Evolutionary conservation across 2,888 invertebrate species (phyloP), one percentile per base, ranked within the genome.

Genomic region (Panzeria rudis): DNA sequence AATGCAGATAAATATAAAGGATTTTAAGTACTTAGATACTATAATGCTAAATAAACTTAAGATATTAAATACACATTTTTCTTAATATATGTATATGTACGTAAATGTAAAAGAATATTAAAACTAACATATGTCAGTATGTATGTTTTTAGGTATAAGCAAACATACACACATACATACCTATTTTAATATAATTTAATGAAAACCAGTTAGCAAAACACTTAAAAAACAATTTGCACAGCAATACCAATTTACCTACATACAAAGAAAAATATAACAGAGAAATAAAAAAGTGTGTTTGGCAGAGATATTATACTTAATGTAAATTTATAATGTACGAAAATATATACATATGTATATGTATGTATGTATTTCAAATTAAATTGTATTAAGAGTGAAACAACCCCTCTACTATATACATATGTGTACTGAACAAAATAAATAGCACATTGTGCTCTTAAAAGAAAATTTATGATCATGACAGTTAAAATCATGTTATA

Each of bases 221-320:
- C 83, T 86, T 86, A 86, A 86, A 83, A 83, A 79, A 54, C 79
- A 78, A 79, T 86, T 86, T 79, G 82, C 76, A 64, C 73, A 82
- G 71, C 59, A 66, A 80, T 66, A 61, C 50, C n/a, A 73, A 68
- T n/a, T n/a, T n/a, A 29, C 17, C 32, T 32, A 52, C 38, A 9
- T 44, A 54, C n/a, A 62, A 32, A 47, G 29, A 9, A 47, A 64
- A 17, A n/a, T 35, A 56, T 8, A 15, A 52, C 6, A 50, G 5
- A 25, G 4, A 3, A 44, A 44, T 20, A 52, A 11, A 50, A 52
- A 52, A 44, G 17, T 47, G 44, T 47, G n/a, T 17, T 17, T 47
- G 17, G 7, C 1, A 47, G 17, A 17, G 47, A 47, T 47, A 47
- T 17, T 47, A 6, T 47, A 47, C 17, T 47, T 47, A 17, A 47